phyloP scores from a whole-genome alignment of 2,888 invertebrate genomes.

The Platycheirus albimanus region DNA sequence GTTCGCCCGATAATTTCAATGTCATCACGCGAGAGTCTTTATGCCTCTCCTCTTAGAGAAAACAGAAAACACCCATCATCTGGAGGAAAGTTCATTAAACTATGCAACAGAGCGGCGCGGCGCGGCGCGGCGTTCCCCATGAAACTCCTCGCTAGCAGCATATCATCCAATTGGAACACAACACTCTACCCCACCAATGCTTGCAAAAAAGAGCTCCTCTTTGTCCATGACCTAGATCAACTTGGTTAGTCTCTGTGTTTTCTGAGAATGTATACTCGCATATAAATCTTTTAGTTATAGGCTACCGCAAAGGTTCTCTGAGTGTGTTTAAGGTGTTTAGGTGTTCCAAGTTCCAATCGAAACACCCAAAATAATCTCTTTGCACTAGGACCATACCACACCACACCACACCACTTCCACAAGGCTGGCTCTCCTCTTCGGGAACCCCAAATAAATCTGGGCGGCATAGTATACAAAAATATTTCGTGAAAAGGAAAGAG shows the following conservation, averaged over 20 bases:
- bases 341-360: conserved; percentile 8
- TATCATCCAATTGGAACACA: background rate
- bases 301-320: background rate
- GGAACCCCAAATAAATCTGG: background rate
- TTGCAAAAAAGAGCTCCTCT: background rate
- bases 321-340: background rate
- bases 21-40: conserved; percentile 67
- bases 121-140: conserved; percentile 20
- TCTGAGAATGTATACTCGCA: background rate
- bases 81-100: background rate
- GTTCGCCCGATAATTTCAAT: conserved; percentile 73
- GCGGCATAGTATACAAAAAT: no score
- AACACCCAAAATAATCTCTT: conserved; percentile 18
- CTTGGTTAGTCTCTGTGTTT: no score
- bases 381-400: background rate
- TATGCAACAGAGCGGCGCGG: background rate
- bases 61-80: conserved; percentile 20
- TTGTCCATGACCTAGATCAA: conserved; percentile 48
- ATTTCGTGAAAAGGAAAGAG: background rate
- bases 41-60: conserved; percentile 52
- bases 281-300: background rate
- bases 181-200: background rate
- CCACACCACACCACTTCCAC: no score
- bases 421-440: conserved; percentile 1
- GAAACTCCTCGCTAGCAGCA: conserved; percentile 23